These are phyloP conservation scores for Rhagonycha lutea DNA, from an alignment of 2,888 invertebrate species.

Conservation along the genomic window DNA sequence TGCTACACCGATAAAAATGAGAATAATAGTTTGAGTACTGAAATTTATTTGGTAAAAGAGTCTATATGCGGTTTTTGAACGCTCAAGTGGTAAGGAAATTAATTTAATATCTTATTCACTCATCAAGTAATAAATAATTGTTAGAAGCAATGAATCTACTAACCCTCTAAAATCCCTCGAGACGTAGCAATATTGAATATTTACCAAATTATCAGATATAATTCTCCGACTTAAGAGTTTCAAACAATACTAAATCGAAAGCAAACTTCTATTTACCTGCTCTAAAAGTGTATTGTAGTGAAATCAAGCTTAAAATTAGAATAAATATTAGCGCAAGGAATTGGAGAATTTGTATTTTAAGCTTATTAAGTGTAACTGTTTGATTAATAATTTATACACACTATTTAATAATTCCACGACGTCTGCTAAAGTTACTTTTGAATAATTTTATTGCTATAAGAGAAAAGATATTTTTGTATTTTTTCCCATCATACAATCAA, in stretches of 20 bases:
- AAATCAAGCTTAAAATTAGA: conserved; percentile 28
- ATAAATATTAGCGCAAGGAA: conserved; percentile 30
- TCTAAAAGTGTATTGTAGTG: conserved; percentile 25
- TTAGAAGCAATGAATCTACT: conserved; percentile 12
- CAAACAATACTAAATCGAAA: conserved; percentile 33
- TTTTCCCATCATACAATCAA: conserved; percentile 3
- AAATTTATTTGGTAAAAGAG: not conserved
- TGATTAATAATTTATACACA: not conserved
- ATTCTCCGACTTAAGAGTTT: conserved; percentile 32
- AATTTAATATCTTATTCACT: conserved; percentile 8
- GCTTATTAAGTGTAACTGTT: conserved; percentile 23
- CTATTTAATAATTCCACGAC: not conserved
- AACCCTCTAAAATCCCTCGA: conserved; percentile 25
- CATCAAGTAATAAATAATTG: conserved; percentile 22
- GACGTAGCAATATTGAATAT: conserved; percentile 32
- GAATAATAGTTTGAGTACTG: not conserved
- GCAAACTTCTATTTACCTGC: conserved; percentile 31
- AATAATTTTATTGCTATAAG: not conserved
- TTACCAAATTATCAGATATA: conserved; percentile 33
- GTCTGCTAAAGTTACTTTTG: not conserved
- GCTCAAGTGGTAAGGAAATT: not conserved
- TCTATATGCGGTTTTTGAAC: not conserved
- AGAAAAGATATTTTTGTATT: not conserved
- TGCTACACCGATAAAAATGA: conserved; percentile 6
- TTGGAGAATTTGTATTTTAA: conserved; percentile 26